A percentile compares a stretch with the other conserved stretches of the same genome.
Conservation (phyloP, 2,113 vertebrate species). For the Jaculus jaculus region DNA sequence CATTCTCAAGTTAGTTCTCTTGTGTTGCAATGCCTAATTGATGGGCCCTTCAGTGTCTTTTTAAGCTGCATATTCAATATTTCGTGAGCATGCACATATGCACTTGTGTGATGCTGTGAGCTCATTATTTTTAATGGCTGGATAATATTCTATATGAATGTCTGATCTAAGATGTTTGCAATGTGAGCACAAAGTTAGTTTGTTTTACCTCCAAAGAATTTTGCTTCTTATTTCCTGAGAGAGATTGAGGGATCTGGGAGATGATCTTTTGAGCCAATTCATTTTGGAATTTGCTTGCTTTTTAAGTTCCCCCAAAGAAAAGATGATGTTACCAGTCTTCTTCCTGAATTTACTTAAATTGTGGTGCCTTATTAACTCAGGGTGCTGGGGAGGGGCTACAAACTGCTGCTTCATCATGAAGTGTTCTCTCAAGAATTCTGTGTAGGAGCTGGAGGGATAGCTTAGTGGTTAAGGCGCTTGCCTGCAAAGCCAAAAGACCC, state of each 20-base stretch:
- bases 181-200: not conserved
- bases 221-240: not conserved
- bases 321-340: not conserved
- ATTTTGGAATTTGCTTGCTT: not conserved
- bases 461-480: too few species aligned
- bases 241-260: not conserved
- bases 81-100: too few species aligned
- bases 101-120: too few species aligned
- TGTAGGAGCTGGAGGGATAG: too few species aligned
- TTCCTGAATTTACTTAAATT: slow-evolving; percentile 4
- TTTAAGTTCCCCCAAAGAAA: slow-evolving; percentile 7
- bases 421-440: not conserved
- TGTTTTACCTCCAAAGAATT: not conserved
- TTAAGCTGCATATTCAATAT: too few species aligned
- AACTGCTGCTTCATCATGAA: not conserved
- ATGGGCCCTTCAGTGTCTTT: not conserved
- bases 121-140: not conserved
- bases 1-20: not conserved
- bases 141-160: not conserved
- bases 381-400: not conserved
- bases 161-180: not conserved
- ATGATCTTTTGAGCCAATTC: not conserved
- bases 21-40: not conserved
- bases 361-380: not conserved
- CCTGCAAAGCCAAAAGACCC: too few species aligned